Evolutionary conservation across 2,113 vertebrate genomes (phyloP).

Genomic region (Ceyx melanurus): DNA sequence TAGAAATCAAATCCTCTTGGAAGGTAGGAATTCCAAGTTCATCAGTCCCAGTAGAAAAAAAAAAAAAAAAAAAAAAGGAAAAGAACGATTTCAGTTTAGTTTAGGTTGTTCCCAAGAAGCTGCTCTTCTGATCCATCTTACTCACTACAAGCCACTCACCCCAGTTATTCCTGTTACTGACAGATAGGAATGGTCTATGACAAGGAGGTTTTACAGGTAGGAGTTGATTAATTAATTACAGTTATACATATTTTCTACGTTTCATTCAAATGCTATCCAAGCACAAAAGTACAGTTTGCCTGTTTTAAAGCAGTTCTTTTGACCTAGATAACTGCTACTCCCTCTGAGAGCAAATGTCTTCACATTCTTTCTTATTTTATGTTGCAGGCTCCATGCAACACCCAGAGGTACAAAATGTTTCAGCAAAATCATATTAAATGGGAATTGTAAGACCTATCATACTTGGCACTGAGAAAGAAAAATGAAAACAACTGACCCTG

Average conservation of each 20-base stretch:
- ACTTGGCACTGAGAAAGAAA: not conserved
- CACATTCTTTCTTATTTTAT: not conserved
- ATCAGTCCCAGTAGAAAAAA: not conserved
- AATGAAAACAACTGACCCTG: not conserved
- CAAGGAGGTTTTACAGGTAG: not conserved
- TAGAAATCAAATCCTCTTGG: not conserved
- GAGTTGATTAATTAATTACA: not conserved
- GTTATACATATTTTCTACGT: not conserved
- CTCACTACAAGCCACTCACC: not conserved
- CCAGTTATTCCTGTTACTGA: not conserved
- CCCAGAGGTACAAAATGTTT: not conserved
- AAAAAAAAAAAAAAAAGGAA: not conserved
- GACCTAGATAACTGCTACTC: conserved; percentile 13
- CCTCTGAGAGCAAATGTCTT: not conserved
- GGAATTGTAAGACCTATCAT: not conserved
- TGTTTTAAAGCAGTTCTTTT: not conserved
- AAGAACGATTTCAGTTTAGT: not conserved
- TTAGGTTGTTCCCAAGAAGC: not conserved
- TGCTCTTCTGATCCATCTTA: not conserved
- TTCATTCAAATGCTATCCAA: not conserved
- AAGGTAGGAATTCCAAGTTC: not conserved
- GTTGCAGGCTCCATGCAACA: not conserved
- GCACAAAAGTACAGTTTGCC: not conserved
- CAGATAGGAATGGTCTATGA: not conserved
- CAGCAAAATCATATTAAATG: not conserved